Evolutionary conservation across 2,888 invertebrate genomes (phyloP).

Genomic region (Dinocampus coccinellae): DNA sequence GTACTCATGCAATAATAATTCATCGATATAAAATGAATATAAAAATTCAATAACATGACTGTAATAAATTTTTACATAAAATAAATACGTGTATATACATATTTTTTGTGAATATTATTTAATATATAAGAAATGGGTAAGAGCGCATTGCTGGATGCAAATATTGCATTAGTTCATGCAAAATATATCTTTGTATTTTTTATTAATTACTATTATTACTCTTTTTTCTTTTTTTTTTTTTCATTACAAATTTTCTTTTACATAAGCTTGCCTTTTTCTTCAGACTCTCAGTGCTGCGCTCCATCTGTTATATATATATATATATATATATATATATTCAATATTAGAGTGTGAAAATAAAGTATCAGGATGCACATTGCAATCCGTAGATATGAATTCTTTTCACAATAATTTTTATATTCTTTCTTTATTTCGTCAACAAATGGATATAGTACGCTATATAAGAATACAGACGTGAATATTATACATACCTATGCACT

Average conservation of each 20-base stretch:
- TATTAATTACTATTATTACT: not conserved
- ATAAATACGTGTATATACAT: not conserved
- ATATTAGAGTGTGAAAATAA: conserved; percentile 3
- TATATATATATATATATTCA: not conserved
- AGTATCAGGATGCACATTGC: not conserved
- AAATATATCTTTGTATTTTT: not conserved
- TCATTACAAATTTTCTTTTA: not conserved
- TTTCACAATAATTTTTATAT: not conserved
- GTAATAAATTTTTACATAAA: no score
- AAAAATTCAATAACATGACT: no score
- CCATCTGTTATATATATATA: not conserved
- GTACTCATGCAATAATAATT: no score
- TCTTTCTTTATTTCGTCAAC: conserved; percentile 9
- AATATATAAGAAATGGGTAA: not conserved
- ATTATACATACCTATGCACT: not conserved
- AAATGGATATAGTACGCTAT: not conserved
- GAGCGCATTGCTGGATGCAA: not conserved
- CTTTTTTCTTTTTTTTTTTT: not conserved
- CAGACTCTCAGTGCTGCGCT: not conserved
- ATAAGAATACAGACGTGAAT: not conserved
- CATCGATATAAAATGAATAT: no score
- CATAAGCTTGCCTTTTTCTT: not conserved
- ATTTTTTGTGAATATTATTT: not conserved
- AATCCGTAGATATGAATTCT: no score
- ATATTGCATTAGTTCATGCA: not conserved